Evolutionary conservation across 2,888 invertebrate genomes (phyloP).

Genomic region (Eudasyphora cyanicolor): DNA sequence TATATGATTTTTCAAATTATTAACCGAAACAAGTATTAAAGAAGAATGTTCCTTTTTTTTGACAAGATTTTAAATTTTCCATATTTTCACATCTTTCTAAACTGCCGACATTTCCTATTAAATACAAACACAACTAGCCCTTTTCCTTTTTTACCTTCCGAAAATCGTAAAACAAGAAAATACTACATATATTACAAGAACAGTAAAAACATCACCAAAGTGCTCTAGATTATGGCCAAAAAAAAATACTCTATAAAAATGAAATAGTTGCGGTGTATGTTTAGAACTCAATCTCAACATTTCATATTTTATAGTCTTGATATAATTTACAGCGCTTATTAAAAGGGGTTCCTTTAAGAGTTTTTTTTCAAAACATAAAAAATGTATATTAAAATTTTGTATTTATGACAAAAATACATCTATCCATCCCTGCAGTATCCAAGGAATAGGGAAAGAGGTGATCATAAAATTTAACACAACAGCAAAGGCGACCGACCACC

Average conservation of each 20-base stretch:
- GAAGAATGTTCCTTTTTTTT: not conserved
- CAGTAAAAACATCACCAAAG: conserved; percentile 39
- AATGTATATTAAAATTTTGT: conserved; percentile 20
- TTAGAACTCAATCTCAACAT: conserved; percentile 7
- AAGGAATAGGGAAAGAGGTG: conserved; percentile 32
- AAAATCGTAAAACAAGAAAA: conserved; percentile 43
- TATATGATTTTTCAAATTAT: not conserved
- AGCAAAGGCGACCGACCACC: conserved; percentile 56
- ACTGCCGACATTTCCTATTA: conserved; percentile 9
- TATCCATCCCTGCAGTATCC: too few relatives aligned
- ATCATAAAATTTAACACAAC: conserved; percentile 55
- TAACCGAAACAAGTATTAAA: too few relatives aligned
- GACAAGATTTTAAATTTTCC: not conserved
- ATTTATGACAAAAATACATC: conserved; percentile 17
- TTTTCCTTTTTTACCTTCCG: conserved; percentile 59
- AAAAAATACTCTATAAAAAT: not conserved
- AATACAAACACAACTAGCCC: conserved; percentile 3
- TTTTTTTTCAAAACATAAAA: conserved; percentile 60
- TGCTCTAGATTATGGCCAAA: conserved; percentile 36
- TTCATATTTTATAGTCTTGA: conserved; percentile 62
- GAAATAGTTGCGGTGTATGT: conserved; percentile 2
- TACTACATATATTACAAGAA: conserved; percentile 23
- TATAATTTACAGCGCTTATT: conserved; percentile 59
- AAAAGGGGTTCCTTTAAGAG: conserved; percentile 38
- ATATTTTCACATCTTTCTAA: not conserved